These are phyloP conservation scores for Gasterosteus aculeatus DNA, from an alignment of 2,113 vertebrate genomes.

Conservation along the genomic window DNA sequence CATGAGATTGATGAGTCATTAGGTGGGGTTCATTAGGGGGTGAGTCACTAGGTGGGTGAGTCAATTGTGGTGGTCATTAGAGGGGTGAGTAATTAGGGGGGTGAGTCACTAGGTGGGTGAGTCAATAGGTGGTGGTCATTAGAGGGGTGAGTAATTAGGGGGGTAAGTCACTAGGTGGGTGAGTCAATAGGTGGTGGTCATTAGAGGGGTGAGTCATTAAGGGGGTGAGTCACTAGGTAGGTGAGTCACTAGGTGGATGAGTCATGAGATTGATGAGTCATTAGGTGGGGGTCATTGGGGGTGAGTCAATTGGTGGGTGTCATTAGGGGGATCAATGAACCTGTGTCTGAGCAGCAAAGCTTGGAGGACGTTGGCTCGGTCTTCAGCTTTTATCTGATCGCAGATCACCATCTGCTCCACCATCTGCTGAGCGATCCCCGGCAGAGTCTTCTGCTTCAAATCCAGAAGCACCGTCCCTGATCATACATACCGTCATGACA, in stretches of 20 bases:
- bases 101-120: background rate
- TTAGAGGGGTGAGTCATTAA: background rate
- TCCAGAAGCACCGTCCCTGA: conserved; percentile 90
- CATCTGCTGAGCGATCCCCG: conserved; percentile 92
- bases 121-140: no score
- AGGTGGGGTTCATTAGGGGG: no score
- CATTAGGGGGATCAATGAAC: conserved; percentile 55
- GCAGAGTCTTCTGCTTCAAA: conserved; percentile 90
- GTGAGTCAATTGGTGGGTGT: background rate
- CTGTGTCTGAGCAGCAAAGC: conserved; percentile 92
- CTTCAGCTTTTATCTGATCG: conserved; percentile 91
- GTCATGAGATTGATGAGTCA: background rate
- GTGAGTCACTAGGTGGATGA: background rate
- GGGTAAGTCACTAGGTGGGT: no score
- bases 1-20: background rate
- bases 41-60: no score
- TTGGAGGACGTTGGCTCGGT: conserved; percentile 87
- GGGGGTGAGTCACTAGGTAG: no score
- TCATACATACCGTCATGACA: conserved; percentile 2
- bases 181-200: no score
- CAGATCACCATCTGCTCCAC: conserved; percentile 96
- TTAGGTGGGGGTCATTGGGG: no score
- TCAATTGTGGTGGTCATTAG: no score
- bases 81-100: no score
- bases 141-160: no score